Evolutionary conservation across 2,797 vertebrate species (phyloP), one percentile per base, ranked within the genome.

Genomic region (Pachyuromys duprasi): DNA sequence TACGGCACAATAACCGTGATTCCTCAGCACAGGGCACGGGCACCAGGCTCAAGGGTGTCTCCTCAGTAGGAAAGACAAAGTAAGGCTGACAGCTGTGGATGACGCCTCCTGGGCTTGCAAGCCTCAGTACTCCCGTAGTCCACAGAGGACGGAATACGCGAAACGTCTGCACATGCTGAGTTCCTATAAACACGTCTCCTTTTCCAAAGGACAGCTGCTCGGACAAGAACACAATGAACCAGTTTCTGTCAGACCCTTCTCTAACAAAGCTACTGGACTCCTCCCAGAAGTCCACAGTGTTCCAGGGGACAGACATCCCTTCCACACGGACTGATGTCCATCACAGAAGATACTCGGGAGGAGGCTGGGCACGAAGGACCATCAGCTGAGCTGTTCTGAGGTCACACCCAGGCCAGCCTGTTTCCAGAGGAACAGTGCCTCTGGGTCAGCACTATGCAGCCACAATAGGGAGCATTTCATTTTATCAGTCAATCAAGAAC

Each of bases 251-350:
- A 76, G 72, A 57, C 9, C 9, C 3, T 3, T 31, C 24, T 39
- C 28, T 28, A 36, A 17, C 8, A 22, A 0, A 15, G 84, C 15
- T 3, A 36, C 17, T 63, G 0, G 8, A 24, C 15, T 13, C 67
- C 39, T 55, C 17, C 83, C 8, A 17, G 18, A 65, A 89, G 62
- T 65, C 60, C 12, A 0, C 17, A 31, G n/a, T 42, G 12, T 33
- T 87, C 22, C 63, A 9, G 20, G 53, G 7, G 84, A 22, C 1
- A 3, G 5, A 18, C 3, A 4, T 11, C 20, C 18, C 8, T 7
- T 49, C 3, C 31, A 3, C 1, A 0, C 0, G 0, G 33, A 70
- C 8, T 2, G 3, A 33, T 3, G 12, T 53, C 22, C 7, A 8
- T 8, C 1, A 22, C 26, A 3, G 11, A 4, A 13, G 63, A 1